Percentiles rank a stretch among this genome's conserved stretches.
phyloP scores from a whole-genome alignment of 2,113 vertebrate genomes.

The Ammodytes marinus region DNA sequence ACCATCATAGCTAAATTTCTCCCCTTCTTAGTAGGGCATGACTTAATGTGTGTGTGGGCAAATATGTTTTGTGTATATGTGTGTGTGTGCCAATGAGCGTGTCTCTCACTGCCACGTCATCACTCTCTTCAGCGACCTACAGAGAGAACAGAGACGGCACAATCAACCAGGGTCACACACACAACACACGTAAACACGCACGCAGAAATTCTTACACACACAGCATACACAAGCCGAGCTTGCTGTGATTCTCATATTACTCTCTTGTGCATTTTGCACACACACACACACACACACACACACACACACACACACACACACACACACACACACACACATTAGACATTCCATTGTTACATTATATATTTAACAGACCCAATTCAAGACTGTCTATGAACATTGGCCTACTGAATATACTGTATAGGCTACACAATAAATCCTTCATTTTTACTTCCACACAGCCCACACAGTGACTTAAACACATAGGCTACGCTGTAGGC shows the following conservation, averaged over 20 bases:
- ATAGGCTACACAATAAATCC: neutral
- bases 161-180: slow-evolving; percentile 78
- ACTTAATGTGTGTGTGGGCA: slow-evolving; percentile 69
- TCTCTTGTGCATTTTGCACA: slow-evolving; percentile 46
- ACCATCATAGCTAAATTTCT: slow-evolving; percentile 75
- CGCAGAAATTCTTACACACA: slow-evolving; percentile 10
- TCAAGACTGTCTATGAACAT: slow-evolving; percentile 23
- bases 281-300: slow-evolving; percentile 11
- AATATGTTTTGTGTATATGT: slow-evolving; percentile 30
- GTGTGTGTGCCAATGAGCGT: slow-evolving; percentile 44
- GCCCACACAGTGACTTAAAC: slow-evolving; percentile 30
- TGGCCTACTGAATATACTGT: neutral
- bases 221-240: slow-evolving; percentile 13
- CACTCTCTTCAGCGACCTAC: slow-evolving; percentile 82
- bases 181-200: slow-evolving; percentile 13
- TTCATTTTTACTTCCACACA: slow-evolving; percentile 3
- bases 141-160: slow-evolving; percentile 82
- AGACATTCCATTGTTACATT: slow-evolving; percentile 20
- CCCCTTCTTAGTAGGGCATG: slow-evolving; percentile 73
- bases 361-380: slow-evolving; percentile 42
- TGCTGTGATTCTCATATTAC: slow-evolving; percentile 69
- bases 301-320: slow-evolving; percentile 11
- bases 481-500: slow-evolving; percentile 20
- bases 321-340: slow-evolving; percentile 4
- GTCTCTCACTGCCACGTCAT: slow-evolving; percentile 80